phyloP scores from a whole-genome alignment of 2,888 invertebrate genomes.

The Pseudoips prasinana region DNA sequence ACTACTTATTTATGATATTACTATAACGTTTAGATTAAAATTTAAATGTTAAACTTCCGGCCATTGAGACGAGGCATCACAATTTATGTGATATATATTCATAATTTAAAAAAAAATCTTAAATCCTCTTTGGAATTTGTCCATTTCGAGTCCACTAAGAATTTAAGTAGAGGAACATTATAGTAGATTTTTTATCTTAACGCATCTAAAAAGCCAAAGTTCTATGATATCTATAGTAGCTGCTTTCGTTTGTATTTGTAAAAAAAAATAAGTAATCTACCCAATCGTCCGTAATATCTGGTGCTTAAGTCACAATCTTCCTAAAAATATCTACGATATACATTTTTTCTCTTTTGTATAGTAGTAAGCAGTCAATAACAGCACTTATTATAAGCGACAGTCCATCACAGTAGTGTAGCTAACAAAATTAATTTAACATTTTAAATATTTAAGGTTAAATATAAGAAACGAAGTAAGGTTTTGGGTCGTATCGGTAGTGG shows the following conservation, averaged over 20 bases:
- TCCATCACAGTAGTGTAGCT: constrained; percentile 58
- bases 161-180: constrained; percentile 38
- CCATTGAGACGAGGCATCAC: constrained; percentile 51
- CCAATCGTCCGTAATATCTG: constrained; percentile 42
- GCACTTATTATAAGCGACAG: constrained; percentile 46
- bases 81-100: constrained; percentile 30
- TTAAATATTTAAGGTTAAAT: constrained; percentile 28
- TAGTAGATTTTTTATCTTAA: constrained; percentile 43
- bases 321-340: constrained; percentile 23
- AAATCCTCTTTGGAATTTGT: constrained; percentile 34
- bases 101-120: constrained; percentile 16
- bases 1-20: constrained; percentile 44
- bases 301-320: constrained; percentile 50
- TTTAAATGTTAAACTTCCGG: constrained; percentile 38
- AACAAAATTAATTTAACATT: constrained; percentile 44
- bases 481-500: constrained; percentile 28
- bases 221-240: constrained; percentile 37
- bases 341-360: constrained; percentile 31
- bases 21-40: constrained; percentile 36
- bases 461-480: constrained; percentile 32
- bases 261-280: constrained; percentile 23
- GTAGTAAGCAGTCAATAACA: constrained; percentile 43
- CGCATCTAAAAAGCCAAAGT: constrained; percentile 52
- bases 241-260: constrained; percentile 33
- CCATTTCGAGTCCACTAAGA: constrained; percentile 43